Percentiles rank a stretch among this genome's conserved stretches.
phyloP scores from a whole-genome alignment of 2,888 invertebrate genomes.

The Lasioglossum oenotherae region DNA sequence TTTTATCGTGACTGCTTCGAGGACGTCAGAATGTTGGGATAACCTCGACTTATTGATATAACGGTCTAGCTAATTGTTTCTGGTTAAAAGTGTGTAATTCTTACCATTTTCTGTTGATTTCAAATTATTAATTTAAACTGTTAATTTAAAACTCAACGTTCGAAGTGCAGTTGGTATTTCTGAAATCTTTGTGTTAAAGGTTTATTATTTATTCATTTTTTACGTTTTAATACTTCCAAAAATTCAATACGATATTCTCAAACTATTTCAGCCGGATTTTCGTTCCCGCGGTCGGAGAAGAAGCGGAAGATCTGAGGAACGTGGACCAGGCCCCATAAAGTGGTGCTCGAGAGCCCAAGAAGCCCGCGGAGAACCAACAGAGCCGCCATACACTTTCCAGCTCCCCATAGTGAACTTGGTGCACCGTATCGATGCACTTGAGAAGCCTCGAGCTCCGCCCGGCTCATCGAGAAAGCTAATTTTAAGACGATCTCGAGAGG shows the following conservation, averaged over 20 bases:
- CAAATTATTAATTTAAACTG: too few species aligned
- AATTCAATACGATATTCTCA: neutral
- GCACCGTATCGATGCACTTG: slow-evolving; percentile 62
- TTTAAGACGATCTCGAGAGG: slow-evolving; percentile 61
- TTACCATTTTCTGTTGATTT: neutral
- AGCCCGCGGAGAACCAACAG: slow-evolving; percentile 23
- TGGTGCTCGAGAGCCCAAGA: slow-evolving; percentile 39
- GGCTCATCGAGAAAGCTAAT: slow-evolving; percentile 54
- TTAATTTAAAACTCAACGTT: too few species aligned
- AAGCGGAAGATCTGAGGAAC: neutral
- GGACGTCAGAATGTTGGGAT: neutral
- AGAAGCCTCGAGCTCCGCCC: slow-evolving; percentile 20
- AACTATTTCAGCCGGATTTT: neutral
- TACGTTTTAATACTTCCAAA: neutral
- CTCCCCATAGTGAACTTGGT: neutral
- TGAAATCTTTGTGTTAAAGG: neutral
- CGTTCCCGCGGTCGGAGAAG: neutral
- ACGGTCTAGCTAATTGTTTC: neutral
- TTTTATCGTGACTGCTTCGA: neutral
- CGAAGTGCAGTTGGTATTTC: neutral
- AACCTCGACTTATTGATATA: neutral
- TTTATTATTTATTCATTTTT: too few species aligned
- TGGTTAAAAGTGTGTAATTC: neutral
- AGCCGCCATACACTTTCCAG: neutral
- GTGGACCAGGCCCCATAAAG: slow-evolving; percentile 26